Evolutionary conservation across 1,140 invertebrate species (phyloP).

Genomic region (Drosophila arizonae): DNA sequence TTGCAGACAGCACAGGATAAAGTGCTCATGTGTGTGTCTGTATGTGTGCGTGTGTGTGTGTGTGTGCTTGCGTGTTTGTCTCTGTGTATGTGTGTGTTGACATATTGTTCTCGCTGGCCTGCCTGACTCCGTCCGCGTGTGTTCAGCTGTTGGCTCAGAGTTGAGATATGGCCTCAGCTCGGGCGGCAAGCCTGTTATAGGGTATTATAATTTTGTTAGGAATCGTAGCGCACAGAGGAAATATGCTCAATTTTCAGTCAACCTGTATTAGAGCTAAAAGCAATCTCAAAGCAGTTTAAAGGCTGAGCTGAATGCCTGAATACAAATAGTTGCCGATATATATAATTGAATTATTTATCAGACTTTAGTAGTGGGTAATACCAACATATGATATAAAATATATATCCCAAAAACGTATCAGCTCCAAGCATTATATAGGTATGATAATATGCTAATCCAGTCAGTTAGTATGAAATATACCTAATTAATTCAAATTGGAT

Average conservation of each 20-base stretch:
- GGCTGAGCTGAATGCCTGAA: no score
- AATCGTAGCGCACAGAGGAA: not conserved
- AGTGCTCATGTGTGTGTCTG: conserved; percentile 39
- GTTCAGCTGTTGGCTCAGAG: not conserved
- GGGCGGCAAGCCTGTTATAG: not conserved
- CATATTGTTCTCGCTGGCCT: conserved; percentile 60
- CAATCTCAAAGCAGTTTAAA: not conserved
- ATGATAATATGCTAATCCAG: no score
- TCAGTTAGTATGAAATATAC: no score
- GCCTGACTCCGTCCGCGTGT: conserved; percentile 13
- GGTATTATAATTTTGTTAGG: not conserved
- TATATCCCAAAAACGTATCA: no score
- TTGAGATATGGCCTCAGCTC: not conserved
- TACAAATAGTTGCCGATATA: no score
- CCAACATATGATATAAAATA: no score
- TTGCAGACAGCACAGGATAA: conserved; percentile 31
- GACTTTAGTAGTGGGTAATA: no score
- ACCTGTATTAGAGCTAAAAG: not conserved
- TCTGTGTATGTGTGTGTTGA: conserved; percentile 57
- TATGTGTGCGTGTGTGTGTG: conserved; percentile 11
- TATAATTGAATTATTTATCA: no score
- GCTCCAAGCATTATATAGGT: no score
- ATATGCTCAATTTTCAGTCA: not conserved
- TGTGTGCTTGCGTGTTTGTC: not conserved
- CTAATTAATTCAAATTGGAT: no score